Conservation (phyloP, 2,797 vertebrate genomes). For the Emys orbicularis region DNA sequence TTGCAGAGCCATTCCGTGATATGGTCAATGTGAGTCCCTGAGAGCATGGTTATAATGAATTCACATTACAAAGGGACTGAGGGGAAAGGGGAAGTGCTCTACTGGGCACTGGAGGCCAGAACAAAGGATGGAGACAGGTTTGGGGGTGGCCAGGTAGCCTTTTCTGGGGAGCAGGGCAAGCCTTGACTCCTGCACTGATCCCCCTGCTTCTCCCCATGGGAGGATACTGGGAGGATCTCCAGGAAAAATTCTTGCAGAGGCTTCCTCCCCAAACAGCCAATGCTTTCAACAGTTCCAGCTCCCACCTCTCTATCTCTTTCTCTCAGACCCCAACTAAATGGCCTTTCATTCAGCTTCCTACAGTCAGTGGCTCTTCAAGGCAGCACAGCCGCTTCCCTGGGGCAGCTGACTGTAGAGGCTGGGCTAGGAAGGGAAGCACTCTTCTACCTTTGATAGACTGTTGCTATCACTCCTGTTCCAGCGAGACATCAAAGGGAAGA, state of each 20-base stretch:
- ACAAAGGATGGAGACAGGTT: neutral
- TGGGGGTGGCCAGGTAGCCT: accelerated
- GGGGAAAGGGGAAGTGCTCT: neutral
- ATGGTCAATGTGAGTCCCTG: neutral
- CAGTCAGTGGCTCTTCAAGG: neutral
- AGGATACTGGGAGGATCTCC: neutral
- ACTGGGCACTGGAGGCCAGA: neutral
- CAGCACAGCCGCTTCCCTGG: neutral
- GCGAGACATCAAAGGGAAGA: neutral
- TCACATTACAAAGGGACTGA: neutral
- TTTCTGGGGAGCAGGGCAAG: neutral
- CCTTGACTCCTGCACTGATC: neutral
- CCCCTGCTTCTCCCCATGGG: neutral
- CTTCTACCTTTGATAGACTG: neutral
- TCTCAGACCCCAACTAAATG: neutral
- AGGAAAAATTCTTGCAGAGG: neutral
- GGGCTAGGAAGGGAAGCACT: neutral
- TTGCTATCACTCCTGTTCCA: neutral
- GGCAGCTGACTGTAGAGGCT: neutral
- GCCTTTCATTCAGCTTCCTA: neutral
- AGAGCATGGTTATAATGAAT: neutral
- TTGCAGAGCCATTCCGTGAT: neutral
- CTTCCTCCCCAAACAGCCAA: neutral
- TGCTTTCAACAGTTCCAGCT: neutral
- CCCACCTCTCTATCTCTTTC: neutral